phyloP scores from a whole-genome alignment of 2,888 invertebrate genomes.

The Dexiosoma caninum region DNA sequence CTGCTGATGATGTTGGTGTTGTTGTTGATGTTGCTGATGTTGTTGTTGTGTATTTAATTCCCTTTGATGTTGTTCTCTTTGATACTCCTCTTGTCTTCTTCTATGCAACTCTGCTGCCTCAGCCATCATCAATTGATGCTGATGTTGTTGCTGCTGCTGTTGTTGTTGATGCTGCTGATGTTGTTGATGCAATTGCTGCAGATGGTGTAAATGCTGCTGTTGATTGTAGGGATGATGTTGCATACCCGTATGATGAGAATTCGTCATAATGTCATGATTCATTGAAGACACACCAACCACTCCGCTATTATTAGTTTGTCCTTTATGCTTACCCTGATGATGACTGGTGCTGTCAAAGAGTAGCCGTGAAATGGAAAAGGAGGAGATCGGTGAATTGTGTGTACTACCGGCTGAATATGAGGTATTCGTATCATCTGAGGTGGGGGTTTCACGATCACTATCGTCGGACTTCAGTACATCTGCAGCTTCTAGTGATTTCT shows the following conservation, averaged over 20 bases:
- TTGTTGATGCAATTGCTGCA: conserved; percentile 71
- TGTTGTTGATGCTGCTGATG: conserved; percentile 66
- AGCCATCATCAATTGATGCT: conserved; percentile 65
- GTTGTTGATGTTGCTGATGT: conserved; percentile 65
- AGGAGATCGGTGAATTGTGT: conserved; percentile 78
- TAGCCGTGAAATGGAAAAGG: conserved; percentile 76
- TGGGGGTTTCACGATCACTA: conserved; percentile 82
- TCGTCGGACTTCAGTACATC: conserved; percentile 92
- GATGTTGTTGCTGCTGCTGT: conserved; percentile 67
- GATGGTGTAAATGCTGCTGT: conserved; percentile 73
- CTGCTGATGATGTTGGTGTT: conserved; percentile 61
- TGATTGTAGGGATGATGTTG: conserved; percentile 73
- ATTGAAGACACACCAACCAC: conserved; percentile 47
- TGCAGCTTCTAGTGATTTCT: conserved; percentile 98
- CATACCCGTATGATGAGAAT: conserved; percentile 58
- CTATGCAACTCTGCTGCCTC: conserved; percentile 66
- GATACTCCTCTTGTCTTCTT: conserved; percentile 62
- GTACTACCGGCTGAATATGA: conserved; percentile 77
- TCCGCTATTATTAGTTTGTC: conserved; percentile 59
- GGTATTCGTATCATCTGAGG: conserved; percentile 81
- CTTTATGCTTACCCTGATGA: conserved; percentile 55
- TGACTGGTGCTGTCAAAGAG: conserved; percentile 74
- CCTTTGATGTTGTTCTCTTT: conserved; percentile 64
- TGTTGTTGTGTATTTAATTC: conserved; percentile 27
- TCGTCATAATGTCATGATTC: conserved; percentile 58